Evolutionary conservation across 2,888 invertebrate genomes (phyloP), one percentile per base, ranked within the genome.

Genomic region (Priocnemis perturbator): DNA sequence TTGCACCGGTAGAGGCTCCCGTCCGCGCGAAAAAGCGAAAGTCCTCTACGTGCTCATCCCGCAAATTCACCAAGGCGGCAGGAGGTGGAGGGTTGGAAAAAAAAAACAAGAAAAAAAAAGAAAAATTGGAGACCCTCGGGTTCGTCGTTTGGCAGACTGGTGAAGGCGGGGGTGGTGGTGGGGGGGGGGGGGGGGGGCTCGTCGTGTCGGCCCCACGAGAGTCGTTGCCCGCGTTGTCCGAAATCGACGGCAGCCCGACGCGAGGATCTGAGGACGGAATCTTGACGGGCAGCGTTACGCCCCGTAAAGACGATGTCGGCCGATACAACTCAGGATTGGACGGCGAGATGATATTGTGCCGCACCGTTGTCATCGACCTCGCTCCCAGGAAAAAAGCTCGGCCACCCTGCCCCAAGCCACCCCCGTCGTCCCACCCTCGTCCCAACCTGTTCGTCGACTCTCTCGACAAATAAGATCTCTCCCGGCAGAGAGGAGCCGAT

Each of bases 261-360:
- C 15, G 4, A 37, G 26, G 37, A 37, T 37, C 37, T 37, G 37
- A 37, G 7, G 65, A 72, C 64, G 59, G 60, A 63, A 72, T 70
- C 72, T 67, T 59, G 52, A 45, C 67, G 23, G 58, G 47, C 19
- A 37, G 37, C 20, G 56, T 53, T 55, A 60, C 55, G 65, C 58
- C 52, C 50, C 60, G 70, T 64, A 62, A 67, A 59, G 66, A 68
- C 66, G 72, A 68, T 57, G 74, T 63, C 75, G 71, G 5, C 56
- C 66, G 70, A 76, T 76, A 74, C 76, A 70, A 57, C 53, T 48
- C 69, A 66, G 69, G 60, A 76, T 74, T 72, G 76, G 60, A 74
- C 55, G 68, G 70, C 19, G 48, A 64, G 57, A 74, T 66, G 75
- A 74, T 75, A 71, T 74, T 75, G 69, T 66, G 66, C 58, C 37